A percentile compares a stretch with the other conserved stretches of the same genome.
phyloP scores from a whole-genome alignment of 2,797 vertebrate genomes.

The Esox lucius region DNA sequence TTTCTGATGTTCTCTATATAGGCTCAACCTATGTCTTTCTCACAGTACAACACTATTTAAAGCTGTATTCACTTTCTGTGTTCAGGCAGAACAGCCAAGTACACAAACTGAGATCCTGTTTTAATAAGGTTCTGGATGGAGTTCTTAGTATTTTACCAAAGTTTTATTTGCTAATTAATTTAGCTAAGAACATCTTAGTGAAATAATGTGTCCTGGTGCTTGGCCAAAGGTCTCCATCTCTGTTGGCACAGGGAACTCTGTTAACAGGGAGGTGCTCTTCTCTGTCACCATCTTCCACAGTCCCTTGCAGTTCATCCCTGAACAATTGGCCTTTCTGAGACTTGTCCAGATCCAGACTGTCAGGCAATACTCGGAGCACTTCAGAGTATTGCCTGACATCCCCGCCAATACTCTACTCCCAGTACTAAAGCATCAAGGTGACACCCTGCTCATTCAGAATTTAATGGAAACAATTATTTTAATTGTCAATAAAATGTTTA shows the following conservation, averaged over 20 bases:
- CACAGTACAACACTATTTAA: not conserved
- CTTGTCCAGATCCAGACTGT: slow-evolving; percentile 78
- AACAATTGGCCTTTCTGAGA: slow-evolving; percentile 81
- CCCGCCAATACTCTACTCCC: too few relatives aligned
- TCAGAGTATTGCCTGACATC: too few relatives aligned
- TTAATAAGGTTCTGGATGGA: not conserved
- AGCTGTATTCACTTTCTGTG: not conserved
- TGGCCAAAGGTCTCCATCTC: not conserved
- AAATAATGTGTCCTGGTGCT: not conserved
- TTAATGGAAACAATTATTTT: slow-evolving; percentile 99
- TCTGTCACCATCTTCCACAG: slow-evolving; percentile 40
- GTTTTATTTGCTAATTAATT: not conserved
- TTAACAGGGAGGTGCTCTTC: not conserved
- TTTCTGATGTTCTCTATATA: not conserved
- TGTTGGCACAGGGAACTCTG: not conserved
- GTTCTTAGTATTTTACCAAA: not conserved
- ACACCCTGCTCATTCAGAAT: slow-evolving; percentile 96
- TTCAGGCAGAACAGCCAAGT: not conserved
- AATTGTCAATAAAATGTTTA: slow-evolving; percentile 95
- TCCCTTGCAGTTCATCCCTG: slow-evolving; percentile 51
- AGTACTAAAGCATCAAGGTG: slow-evolving; percentile 98
- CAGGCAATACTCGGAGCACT: slow-evolving; percentile 83
- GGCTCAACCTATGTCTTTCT: not conserved
- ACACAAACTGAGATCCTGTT: not conserved
- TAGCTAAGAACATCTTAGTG: not conserved